Conservation (phyloP, 2,888 invertebrate genomes). For the Trissonchulus latispiculum region DNA sequence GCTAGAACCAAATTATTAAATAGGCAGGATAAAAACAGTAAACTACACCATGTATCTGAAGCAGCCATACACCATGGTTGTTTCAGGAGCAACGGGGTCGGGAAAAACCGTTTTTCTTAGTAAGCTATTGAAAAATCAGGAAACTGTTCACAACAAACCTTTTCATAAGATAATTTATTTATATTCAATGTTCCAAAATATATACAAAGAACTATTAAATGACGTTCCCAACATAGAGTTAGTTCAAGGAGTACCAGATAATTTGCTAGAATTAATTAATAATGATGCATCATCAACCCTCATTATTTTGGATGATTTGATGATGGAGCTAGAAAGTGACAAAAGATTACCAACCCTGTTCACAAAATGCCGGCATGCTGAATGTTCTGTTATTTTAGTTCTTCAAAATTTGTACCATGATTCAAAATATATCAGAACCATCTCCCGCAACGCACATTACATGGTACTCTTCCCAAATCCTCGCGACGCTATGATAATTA, state of each 20-base stretch:
- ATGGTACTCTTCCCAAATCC: constrained; percentile 16
- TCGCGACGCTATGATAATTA: constrained; percentile 8
- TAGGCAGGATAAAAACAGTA: too few relatives aligned
- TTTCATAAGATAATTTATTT: neutral
- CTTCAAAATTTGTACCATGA: constrained; percentile 11
- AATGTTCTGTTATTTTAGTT: neutral
- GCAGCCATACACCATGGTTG: neutral
- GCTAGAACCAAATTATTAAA: neutral
- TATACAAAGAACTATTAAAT: neutral
- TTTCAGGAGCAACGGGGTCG: neutral
- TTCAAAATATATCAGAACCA: constrained; percentile 13
- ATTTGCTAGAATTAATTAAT: neutral
- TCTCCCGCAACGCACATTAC: constrained; percentile 6
- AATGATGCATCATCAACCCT: neutral
- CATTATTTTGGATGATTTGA: neutral
- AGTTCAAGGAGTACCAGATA: neutral
- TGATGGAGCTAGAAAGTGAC: neutral
- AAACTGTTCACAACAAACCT: neutral
- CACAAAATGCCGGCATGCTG: neutral
- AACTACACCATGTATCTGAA: neutral
- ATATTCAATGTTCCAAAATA: neutral
- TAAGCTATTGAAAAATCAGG: neutral
- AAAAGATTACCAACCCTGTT: neutral
- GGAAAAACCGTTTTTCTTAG: neutral
- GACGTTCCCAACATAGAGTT: neutral